phyloP scores from a whole-genome alignment of 1,140 invertebrate genomes.

The Drosophila nigromelanica region DNA sequence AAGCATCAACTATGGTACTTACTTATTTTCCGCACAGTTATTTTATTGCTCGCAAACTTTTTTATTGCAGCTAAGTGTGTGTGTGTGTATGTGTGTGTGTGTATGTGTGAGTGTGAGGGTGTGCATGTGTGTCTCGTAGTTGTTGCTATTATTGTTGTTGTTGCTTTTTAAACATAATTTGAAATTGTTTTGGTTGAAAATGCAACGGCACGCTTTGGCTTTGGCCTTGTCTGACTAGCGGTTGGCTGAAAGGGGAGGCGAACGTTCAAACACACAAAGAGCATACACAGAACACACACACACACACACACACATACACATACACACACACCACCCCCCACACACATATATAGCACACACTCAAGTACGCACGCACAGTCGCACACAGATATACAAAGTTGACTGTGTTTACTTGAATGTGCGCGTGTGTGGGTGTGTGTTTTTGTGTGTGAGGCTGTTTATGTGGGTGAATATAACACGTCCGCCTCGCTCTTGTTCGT shows the following conservation, averaged over 20 bases:
- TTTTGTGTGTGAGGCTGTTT: conserved; percentile 3
- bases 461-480: conserved; percentile 28
- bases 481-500: conserved; percentile 55
- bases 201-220: conserved; percentile 66
- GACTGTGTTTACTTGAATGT: not conserved
- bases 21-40: conserved; percentile 72
- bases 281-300: conserved; percentile 1
- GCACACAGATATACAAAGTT: conserved; percentile 28
- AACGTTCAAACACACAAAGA: conserved; percentile 33
- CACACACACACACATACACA: conserved; percentile 2
- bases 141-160: conserved; percentile 13
- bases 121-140: conserved; percentile 15
- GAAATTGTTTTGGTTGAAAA: conserved; percentile 75
- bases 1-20: conserved; percentile 67
- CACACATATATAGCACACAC: conserved; percentile 27
- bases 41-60: conserved; percentile 78
- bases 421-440: not conserved
- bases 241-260: conserved; percentile 20
- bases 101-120: conserved; percentile 13
- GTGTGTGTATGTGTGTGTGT: conserved; percentile 13
- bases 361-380: conserved; percentile 58
- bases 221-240: conserved; percentile 59
- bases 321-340: not conserved
- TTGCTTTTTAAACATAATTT: conserved; percentile 73
- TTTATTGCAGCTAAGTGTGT: conserved; percentile 58